phyloP scores from a whole-genome alignment of 2,113 vertebrate species.

The Brevimyrus niger region DNA sequence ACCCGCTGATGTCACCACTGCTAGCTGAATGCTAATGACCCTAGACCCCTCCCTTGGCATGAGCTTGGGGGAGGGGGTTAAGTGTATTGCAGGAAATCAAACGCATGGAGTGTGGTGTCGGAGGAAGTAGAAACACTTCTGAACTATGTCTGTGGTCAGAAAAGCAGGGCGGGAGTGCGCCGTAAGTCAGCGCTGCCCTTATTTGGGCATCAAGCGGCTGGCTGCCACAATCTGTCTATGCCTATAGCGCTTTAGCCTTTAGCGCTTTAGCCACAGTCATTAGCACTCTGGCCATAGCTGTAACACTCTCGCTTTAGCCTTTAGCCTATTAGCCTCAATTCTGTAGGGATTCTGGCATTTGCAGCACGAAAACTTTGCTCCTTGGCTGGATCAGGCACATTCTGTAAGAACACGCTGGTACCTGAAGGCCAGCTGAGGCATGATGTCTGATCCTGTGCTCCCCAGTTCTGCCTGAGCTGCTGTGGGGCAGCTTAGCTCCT shows the following conservation, averaged over 20 bases:
- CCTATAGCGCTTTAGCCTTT: not conserved
- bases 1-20: conserved; percentile 54
- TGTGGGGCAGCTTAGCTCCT: not conserved
- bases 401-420: not conserved
- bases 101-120: not conserved
- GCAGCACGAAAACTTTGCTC: not conserved
- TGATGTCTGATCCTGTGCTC: not conserved
- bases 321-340: not conserved
- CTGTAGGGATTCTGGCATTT: not conserved
- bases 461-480: not conserved
- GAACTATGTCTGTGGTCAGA: not conserved
- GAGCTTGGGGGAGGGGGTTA: conserved; percentile 30
- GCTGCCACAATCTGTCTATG: not conserved
- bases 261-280: not conserved
- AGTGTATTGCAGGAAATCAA: not conserved
- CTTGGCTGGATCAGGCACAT: not conserved
- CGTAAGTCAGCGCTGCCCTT: not conserved
- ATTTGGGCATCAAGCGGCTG: not conserved
- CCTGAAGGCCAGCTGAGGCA: not conserved
- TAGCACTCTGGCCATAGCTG: not conserved
- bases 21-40: conserved; percentile 36
- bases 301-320: not conserved
- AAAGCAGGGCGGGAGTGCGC: not conserved
- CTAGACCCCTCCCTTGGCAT: conserved; percentile 36
- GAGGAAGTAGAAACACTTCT: conserved; percentile 8